phyloP scores from a whole-genome alignment of 2,888 invertebrate genomes.

The Stramonita haemastoma region DNA sequence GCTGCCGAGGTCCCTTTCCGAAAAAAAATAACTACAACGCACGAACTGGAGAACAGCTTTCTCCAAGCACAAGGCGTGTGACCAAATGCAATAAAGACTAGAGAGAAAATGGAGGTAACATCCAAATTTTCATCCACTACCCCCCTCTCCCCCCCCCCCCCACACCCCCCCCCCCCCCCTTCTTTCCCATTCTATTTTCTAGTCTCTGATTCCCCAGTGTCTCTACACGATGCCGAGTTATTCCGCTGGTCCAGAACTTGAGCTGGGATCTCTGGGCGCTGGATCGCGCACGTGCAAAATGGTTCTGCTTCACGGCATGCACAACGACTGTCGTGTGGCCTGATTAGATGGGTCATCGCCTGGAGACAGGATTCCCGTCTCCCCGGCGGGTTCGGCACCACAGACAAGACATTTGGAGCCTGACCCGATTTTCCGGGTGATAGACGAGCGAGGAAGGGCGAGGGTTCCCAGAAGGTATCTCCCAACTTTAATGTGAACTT shows the following conservation, averaged over 20 bases:
- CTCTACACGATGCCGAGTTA: background rate
- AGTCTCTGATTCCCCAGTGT: too few relatives aligned
- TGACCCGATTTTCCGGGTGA: conserved; percentile 16
- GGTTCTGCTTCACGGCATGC: background rate
- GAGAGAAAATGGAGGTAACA: background rate
- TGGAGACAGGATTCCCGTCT: background rate
- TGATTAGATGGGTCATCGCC: conserved; percentile 15
- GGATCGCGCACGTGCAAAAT: background rate
- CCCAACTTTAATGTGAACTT: background rate
- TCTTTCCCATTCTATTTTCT: background rate
- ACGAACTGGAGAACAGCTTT: background rate
- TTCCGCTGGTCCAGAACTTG: background rate
- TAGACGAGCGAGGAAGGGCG: background rate
- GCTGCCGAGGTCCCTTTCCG: background rate
- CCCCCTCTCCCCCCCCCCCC: background rate
- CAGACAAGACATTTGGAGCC: background rate
- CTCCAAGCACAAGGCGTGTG: background rate
- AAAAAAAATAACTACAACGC: background rate
- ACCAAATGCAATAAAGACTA: background rate
- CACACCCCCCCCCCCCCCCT: background rate
- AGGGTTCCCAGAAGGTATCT: background rate
- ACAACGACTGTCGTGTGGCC: conserved; percentile 16
- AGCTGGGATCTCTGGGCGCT: background rate
- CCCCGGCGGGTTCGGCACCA: background rate
- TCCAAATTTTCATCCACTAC: background rate